phyloP scores from a whole-genome alignment of 2,888 invertebrate genomes.

The Platypus cylindrus region DNA sequence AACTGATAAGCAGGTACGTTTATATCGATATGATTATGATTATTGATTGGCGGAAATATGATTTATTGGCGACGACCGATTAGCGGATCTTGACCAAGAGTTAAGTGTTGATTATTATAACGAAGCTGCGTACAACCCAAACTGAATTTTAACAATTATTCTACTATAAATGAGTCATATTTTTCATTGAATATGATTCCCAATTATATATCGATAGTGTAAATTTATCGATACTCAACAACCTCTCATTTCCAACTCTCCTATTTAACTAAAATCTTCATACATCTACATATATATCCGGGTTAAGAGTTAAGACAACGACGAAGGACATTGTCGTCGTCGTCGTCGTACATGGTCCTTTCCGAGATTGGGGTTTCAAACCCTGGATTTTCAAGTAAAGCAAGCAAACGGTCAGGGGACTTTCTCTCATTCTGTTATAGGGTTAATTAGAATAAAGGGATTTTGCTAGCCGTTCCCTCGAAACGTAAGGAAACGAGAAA shows the following conservation, averaged over 20 bases:
- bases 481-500: too few relatives aligned
- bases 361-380: conserved; percentile 22
- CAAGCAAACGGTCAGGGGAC: conserved; percentile 21
- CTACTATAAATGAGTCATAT: background rate
- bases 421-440: too few relatives aligned
- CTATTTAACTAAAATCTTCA: conserved; percentile 24
- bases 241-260: too few relatives aligned
- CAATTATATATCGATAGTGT: conserved; percentile 4
- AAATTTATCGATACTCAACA: conserved; percentile 12
- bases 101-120: too few relatives aligned
- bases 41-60: too few relatives aligned
- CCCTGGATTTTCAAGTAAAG: conserved; percentile 18
- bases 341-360: too few relatives aligned
- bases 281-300: too few relatives aligned
- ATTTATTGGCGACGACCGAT: too few relatives aligned
- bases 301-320: conserved; percentile 20
- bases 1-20: too few relatives aligned
- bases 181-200: background rate
- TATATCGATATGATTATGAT: too few relatives aligned
- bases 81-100: too few relatives aligned
- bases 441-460: conserved; percentile 24
- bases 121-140: background rate
- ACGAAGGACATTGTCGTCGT: conserved; percentile 14
- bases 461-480: too few relatives aligned
- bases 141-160: background rate